Evolutionary conservation across 2,113 vertebrate species (phyloP).

Genomic region (Salminus brasiliensis): DNA sequence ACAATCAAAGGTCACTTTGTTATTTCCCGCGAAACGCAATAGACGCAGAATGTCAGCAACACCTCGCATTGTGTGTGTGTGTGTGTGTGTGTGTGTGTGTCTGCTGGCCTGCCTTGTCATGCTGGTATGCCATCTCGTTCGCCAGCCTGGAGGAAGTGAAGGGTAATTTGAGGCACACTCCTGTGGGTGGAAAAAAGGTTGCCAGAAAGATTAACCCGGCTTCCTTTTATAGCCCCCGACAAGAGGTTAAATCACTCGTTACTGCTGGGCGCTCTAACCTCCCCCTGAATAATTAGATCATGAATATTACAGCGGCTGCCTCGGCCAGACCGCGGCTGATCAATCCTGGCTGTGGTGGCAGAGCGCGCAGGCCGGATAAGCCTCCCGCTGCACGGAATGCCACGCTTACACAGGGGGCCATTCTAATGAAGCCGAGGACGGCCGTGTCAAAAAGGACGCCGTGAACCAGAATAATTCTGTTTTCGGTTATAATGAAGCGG

Average conservation of each 20-base stretch:
- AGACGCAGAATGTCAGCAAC: constrained; percentile 49
- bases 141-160: constrained; percentile 58
- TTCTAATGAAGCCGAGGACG: constrained; percentile 38
- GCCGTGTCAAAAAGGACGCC: constrained; percentile 29
- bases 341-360: constrained; percentile 42
- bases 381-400: constrained; percentile 30
- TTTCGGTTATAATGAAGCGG: constrained; percentile 11
- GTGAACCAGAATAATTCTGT: constrained; percentile 27
- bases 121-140: constrained; percentile 54
- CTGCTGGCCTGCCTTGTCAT: constrained; percentile 43
- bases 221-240: constrained; percentile 80
- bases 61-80: constrained; percentile 30
- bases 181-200: constrained; percentile 71
- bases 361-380: constrained; percentile 36
- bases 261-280: constrained; percentile 69
- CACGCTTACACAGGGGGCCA: constrained; percentile 26
- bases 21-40: constrained; percentile 58
- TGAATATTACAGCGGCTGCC: constrained; percentile 75
- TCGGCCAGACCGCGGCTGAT: constrained; percentile 48
- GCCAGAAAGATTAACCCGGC: constrained; percentile 80
- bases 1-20: constrained; percentile 69
- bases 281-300: constrained; percentile 80
- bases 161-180: constrained; percentile 65
- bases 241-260: constrained; percentile 82
- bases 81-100: constrained; percentile 14